These are phyloP conservation scores for Napeogenes inachia DNA, from an alignment of 2,888 invertebrate genomes.

Conservation along the genomic window DNA sequence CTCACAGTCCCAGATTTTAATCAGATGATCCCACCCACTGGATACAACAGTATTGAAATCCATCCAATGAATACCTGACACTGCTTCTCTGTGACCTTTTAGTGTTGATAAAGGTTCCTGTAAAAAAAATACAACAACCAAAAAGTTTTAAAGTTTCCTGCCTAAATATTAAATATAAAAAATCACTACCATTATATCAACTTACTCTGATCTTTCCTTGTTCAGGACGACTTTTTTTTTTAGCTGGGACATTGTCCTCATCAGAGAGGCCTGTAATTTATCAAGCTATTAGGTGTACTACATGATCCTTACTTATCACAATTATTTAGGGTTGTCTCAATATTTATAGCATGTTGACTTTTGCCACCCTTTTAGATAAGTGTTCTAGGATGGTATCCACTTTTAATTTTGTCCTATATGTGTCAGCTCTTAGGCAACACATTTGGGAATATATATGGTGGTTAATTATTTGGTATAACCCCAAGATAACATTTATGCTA, in stretches of 20 bases:
- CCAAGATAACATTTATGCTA: too few relatives aligned
- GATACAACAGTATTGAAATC: slow-evolving; percentile 87
- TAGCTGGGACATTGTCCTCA: slow-evolving; percentile 75
- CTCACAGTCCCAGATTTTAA: slow-evolving; percentile 96
- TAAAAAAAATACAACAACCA: slow-evolving; percentile 28
- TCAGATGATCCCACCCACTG: slow-evolving; percentile 96
- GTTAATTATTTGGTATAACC: too few relatives aligned
- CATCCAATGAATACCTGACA: slow-evolving; percentile 91
- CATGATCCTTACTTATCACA: too few relatives aligned
- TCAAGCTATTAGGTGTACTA: background rate
- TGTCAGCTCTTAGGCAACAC: too few relatives aligned
- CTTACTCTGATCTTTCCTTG: slow-evolving; percentile 78
- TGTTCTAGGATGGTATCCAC: too few relatives aligned
- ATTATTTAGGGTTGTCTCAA: too few relatives aligned
- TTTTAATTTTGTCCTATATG: too few relatives aligned
- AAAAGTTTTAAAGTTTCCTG: background rate
- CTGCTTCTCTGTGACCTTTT: slow-evolving; percentile 94
- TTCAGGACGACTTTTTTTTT: slow-evolving; percentile 79
- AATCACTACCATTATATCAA: slow-evolving; percentile 17
- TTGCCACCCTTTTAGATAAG: too few relatives aligned
- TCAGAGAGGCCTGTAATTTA: slow-evolving; percentile 67
- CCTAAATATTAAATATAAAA: background rate
- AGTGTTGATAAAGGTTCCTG: slow-evolving; percentile 90
- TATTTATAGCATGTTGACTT: too few relatives aligned
- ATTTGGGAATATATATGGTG: too few relatives aligned